Evolutionary conservation across 2,113 vertebrate species (phyloP), one percentile per base, ranked within the genome.

Genomic region (Macquaria ambigua): DNA sequence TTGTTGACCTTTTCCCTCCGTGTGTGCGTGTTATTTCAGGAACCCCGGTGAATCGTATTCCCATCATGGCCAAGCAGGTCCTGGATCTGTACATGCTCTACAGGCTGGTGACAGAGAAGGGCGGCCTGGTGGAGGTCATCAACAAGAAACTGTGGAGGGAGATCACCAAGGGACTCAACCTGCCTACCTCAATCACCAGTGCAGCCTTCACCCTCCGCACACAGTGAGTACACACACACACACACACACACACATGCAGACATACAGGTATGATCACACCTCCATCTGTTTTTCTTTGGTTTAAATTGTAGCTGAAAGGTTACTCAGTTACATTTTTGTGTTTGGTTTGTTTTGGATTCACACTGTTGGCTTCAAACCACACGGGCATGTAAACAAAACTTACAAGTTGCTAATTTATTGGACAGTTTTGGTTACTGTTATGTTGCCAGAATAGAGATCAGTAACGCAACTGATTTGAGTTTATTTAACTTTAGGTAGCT

Each of bases 61-160:
- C 98, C 86, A 99, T 99, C 94, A 99, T 99, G 98, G 98, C 98
- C 85, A 99, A 99, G 94, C 98, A 99, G 91, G 98, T 99, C 76
- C 95, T 99, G 58, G 98, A 99, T 89, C 96, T 99, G 59, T 98
- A 97, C 93, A 99, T 98, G 97, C 95, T 99, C 41, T 99, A 99
- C 74, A 96, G 96, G 84, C 95, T 99, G 93, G 98, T 99, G 94
- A 99, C 98, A 0, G 98, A 99, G 93, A 99, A 99, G 91, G 98
- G 98, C 0, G 98, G 98, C 64, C 95, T 99, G 81, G 98, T 99
- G 84, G 98, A 99, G 90, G 98, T 99, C 79, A 99, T 99, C 95
- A 99, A 99, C 95, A 99, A 99, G 96, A 99, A 99, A 85, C 95
- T 99, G 59, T 99, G 98, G 98, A 93, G 98, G 1, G 98, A 99